Percentiles rank a stretch among this genome's conserved stretches.
phyloP scores from a whole-genome alignment of 2,888 invertebrate species.

The Molorchus minor region DNA sequence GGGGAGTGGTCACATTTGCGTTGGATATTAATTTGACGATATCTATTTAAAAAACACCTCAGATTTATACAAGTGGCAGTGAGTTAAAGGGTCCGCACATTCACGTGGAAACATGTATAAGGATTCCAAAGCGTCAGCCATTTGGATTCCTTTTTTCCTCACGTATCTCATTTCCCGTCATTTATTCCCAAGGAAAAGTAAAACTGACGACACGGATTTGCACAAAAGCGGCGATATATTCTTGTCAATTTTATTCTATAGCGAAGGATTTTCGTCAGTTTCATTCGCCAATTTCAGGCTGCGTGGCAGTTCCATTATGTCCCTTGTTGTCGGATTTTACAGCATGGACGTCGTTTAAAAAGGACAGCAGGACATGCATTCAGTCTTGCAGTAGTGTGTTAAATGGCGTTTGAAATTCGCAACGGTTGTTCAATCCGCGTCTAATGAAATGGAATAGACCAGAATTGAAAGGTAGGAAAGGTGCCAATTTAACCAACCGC shows the following conservation, averaged over 20 bases:
- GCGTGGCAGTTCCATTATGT: neutral
- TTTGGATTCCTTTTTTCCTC: neutral
- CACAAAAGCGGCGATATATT: neutral
- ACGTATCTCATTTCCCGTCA: neutral
- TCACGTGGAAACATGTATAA: too few relatives aligned
- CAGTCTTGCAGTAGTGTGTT: neutral
- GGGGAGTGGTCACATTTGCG: too few relatives aligned
- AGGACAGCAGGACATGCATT: neutral
- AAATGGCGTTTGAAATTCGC: too few relatives aligned
- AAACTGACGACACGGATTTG: neutral
- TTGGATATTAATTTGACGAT: too few relatives aligned
- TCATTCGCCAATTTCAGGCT: neutral
- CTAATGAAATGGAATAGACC: too few relatives aligned
- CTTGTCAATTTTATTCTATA: neutral
- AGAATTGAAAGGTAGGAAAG: too few relatives aligned
- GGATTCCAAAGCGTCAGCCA: too few relatives aligned
- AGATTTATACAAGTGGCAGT: too few relatives aligned
- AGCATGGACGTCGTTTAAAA: neutral
- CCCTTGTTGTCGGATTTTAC: constrained; percentile 1
- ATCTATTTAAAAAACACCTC: too few relatives aligned
- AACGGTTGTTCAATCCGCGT: too few relatives aligned
- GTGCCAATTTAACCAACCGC: too few relatives aligned
- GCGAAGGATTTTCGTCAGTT: neutral
- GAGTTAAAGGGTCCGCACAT: too few relatives aligned
- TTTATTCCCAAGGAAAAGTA: neutral